Base-by-base conservation (phyloP, 2,888 invertebrate species). In the Athalia cordata region DNA sequence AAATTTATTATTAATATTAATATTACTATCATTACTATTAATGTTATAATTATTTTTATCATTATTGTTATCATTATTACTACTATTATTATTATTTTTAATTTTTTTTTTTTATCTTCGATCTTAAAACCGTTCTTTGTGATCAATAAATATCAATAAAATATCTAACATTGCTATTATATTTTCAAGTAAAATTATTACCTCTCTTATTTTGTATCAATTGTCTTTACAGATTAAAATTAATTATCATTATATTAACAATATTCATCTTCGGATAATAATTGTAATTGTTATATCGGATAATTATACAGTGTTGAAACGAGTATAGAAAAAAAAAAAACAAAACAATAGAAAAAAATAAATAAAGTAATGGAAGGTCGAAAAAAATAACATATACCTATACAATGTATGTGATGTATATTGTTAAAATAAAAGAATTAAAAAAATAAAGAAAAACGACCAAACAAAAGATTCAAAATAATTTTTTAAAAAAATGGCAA, bases 111-210 rank as follows among this genome's bases (percentile, higher is more conserved):
- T 55, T 68, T 47, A 43, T 59, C 59, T 55, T 82, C 81, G 83
- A 83, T 80, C 81, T 81, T 83, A 84, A 77, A 84, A 86, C 82
- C 85, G 80, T 85, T 82, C 79, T 85, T 81, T 81, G 79, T 84
- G 83, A 81, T 85, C 84, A 88, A 89, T 89, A 89, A 89, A 89
- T 89, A 88, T 88, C 85, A 87, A 89, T 89, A 89, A 87, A 89
- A 89, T 88, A 89, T 89, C 87, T 87, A 89, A 88, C 88, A 89
- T 87, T 86, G 86, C 86, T 87, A 88, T 83, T 83, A 83, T 87
- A 87, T 87, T 86, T 87, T 85, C 84, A 86, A 86, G 86, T 87
- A 85, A 86, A 29, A 87, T 83, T 77, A 80, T 86, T 85, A 85
- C 80, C 82, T 84, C 83, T 79, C 84, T 84, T 85, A 85, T 82